phyloP scores from a whole-genome alignment of 2,113 vertebrate species.

The Steatornis caripensis region DNA sequence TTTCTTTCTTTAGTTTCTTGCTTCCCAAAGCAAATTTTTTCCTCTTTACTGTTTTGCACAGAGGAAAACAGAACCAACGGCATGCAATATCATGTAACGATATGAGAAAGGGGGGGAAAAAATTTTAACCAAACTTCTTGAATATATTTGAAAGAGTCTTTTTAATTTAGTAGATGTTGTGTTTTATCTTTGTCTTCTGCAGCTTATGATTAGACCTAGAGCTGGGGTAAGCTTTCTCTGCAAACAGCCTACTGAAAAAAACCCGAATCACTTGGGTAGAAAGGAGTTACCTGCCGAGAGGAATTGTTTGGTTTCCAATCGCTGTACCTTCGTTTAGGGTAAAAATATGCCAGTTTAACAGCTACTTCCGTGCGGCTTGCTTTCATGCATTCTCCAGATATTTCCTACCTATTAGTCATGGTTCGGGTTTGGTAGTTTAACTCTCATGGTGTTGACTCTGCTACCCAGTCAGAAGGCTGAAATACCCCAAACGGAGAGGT shows the following conservation, averaged over 20 bases:
- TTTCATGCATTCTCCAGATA: conserved; percentile 3
- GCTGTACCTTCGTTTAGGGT: neutral
- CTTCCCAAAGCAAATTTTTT: neutral
- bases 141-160: neutral
- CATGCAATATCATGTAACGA: neutral
- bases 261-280: neutral
- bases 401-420: conserved; percentile 18
- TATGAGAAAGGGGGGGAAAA: neutral
- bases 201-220: neutral
- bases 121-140: no score
- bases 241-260: neutral
- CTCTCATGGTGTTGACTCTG: neutral
- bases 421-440: neutral
- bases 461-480: neutral
- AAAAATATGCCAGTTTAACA: neutral
- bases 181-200: neutral
- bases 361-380: neutral
- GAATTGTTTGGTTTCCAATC: neutral
- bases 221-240: neutral
- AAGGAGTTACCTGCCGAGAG: neutral
- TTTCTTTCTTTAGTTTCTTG: neutral
- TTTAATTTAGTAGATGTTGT: neutral
- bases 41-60: neutral
- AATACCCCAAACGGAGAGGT: neutral
- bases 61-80: neutral